Base-by-base conservation (phyloP, 1,140 invertebrate species). In the Lithobius niger region DNA sequence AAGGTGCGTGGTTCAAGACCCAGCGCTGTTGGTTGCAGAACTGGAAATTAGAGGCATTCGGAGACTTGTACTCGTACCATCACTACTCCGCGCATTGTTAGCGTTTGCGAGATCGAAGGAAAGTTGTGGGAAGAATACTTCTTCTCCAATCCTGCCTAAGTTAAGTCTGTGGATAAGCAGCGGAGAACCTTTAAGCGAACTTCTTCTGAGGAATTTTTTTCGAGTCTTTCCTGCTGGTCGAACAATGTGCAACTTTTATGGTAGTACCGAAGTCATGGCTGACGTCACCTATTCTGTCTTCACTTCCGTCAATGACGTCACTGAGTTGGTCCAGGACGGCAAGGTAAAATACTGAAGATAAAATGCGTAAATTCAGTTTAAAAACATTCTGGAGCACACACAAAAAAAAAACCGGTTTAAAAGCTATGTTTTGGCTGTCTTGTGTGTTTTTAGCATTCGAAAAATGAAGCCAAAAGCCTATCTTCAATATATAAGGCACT, bases 261-360 rank as follows among this genome's bases (percentile, higher is more conserved):
- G 88, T 0, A 89, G 86, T 58, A 91, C 88, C 0, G 88, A 93
- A 69, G 79, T 87, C 13, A 85, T 86, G 83, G 84, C 82, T 0
- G 85, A 88, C 64, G 83, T 88, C 2, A 85, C 83, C 0, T 86
- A 77, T 61, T 76, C 81, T 51, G 60, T 76, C 1, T 69, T 82
- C 13, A 65, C 58, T 1, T 65, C 65, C 6, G 18, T 55, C 22
- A 67, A 72, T 1, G 79, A 89, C 56, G 62, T 86, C 26, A 70
- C 78, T 25, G 61, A 74, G 28, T 71, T 78, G 18, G 74, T 58
- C 16, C 22, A 60, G 25, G 61, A 66, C 22, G 56, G 52, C 42
- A 43, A 53, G n/a, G n/a, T n/a, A n/a, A n/a, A n/a, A n/a, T n/a
- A n/a, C n/a, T n/a, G n/a, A n/a, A n/a, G n/a, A n/a, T n/a, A n/a